Evolutionary conservation across 2,113 vertebrate genomes (phyloP).

Genomic region (Halichoerus grypus): DNA sequence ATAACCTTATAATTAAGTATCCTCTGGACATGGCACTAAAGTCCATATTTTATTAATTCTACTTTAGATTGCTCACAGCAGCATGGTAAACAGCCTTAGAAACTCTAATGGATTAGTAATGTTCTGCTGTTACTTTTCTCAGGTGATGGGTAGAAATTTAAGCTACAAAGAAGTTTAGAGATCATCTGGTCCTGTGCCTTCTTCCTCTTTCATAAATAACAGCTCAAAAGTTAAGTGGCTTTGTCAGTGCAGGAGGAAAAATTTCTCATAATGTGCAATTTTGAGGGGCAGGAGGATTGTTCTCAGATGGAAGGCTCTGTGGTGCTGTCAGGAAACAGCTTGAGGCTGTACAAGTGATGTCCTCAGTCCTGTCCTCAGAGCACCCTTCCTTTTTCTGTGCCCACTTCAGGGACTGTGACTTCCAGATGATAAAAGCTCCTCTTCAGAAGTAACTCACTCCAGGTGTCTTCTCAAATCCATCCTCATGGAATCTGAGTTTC

Average conservation of each 20-base stretch:
- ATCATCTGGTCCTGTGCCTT: not conserved
- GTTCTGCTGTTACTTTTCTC: not conserved
- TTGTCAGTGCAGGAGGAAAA: not conserved
- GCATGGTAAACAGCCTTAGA: not conserved
- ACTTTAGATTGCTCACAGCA: not conserved
- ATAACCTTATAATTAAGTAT: not conserved
- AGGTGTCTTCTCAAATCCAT: not conserved
- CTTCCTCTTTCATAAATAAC: not conserved
- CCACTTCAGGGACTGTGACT: no score
- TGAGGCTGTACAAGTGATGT: not conserved
- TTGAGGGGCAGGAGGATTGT: not conserved
- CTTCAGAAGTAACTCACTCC: not conserved
- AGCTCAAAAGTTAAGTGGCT: not conserved
- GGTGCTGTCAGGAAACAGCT: fast-evolving
- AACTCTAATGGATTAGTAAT: not conserved
- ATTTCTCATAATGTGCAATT: not conserved
- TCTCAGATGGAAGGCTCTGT: not conserved
- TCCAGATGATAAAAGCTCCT: not conserved
- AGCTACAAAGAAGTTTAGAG: not conserved
- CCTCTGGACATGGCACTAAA: not conserved
- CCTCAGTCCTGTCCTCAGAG: not conserved
- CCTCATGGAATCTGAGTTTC: not conserved
- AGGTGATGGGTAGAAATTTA: not conserved
- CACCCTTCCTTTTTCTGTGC: not conserved
- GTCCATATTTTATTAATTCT: slow-evolving; percentile 57